Percentiles rank a stretch among this genome's conserved stretches.
Conservation (phyloP, 2,113 vertebrate genomes). For the Cebidichthys violaceus region DNA sequence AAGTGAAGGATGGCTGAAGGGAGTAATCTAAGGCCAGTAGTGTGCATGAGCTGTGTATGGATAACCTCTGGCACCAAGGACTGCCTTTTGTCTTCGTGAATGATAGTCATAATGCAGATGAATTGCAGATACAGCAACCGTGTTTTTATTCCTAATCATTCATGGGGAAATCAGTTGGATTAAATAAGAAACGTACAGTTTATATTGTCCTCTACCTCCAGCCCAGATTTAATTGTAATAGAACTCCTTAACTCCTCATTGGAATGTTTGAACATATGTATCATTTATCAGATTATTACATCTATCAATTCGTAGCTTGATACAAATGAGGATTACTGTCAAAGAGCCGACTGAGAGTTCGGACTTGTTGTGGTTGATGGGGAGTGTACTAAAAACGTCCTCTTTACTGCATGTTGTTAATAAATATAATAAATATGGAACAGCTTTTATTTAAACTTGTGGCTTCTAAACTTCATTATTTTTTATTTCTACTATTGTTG, state of each 20-base stretch:
- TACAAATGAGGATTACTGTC: not conserved
- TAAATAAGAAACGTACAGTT: not conserved
- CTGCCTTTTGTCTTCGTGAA: conserved; percentile 67
- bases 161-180: conserved; percentile 1
- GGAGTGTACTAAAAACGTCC: not conserved
- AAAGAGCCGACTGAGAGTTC: not conserved
- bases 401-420: not conserved
- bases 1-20: conserved; percentile 72
- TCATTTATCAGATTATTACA: not conserved
- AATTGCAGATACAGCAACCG: conserved; percentile 21
- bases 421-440: not conserved
- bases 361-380: not conserved
- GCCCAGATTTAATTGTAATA: not conserved
- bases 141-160: conserved; percentile 38
- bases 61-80: conserved; percentile 80
- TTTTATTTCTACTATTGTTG: not conserved
- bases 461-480: not conserved
- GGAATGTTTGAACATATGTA: not conserved
- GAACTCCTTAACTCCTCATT: not conserved
- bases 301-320: not conserved
- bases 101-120: conserved; percentile 55
- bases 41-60: conserved; percentile 70
- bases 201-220: not conserved
- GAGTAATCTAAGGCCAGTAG: conserved; percentile 77
- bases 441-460: not conserved